Evolutionary conservation across 2,888 invertebrate species (phyloP), one percentile per base, ranked within the genome.

Genomic region (Uropetala carovei): DNA sequence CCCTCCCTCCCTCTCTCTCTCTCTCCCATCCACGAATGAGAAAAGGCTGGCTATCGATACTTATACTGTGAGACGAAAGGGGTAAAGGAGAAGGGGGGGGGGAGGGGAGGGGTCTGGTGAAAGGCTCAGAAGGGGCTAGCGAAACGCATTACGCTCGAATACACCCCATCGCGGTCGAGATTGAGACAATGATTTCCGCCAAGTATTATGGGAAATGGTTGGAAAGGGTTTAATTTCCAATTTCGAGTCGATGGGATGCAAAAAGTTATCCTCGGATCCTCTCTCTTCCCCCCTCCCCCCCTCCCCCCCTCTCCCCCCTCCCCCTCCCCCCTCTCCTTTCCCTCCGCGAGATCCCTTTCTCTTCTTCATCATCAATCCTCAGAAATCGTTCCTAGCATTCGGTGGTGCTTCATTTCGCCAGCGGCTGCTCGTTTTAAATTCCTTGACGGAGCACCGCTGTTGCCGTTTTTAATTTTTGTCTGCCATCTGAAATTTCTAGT

Each of bases 111-210:
- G 75, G 43, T 43, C 43, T 43, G 43, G 43, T 22, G 75, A 18
- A 75, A 75, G 75, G 27, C 22, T 75, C 22, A 22, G 75, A 27
- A 75, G 75, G 13, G 75, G 10, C 43, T 43, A 43, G 11, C 11
- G 27, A 27, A 75, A 13, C 27, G 22, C 75, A 27, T 75, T 75
- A 43, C 43, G 75, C 22, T 75, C 22, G 27, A 22, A 10, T 75
- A 27, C 75, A 27, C 27, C 13, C 22, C 75, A 14, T 27, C 11
- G 75, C 22, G 75, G 75, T 75, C 27, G 22, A 75, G 22, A 75
- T 75, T 10, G 75, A 14, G 22, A 75, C 75, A 75, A 75, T 75
- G 75, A 75, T 75, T 75, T 75, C 75, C 75, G 75, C 75, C 27
- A 75, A 27, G 75, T 75, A 75, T 75, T 75, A 75, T 13, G 75